Evolutionary conservation across 2,888 invertebrate genomes (phyloP).

Genomic region (Cryptosula pallasiana): DNA sequence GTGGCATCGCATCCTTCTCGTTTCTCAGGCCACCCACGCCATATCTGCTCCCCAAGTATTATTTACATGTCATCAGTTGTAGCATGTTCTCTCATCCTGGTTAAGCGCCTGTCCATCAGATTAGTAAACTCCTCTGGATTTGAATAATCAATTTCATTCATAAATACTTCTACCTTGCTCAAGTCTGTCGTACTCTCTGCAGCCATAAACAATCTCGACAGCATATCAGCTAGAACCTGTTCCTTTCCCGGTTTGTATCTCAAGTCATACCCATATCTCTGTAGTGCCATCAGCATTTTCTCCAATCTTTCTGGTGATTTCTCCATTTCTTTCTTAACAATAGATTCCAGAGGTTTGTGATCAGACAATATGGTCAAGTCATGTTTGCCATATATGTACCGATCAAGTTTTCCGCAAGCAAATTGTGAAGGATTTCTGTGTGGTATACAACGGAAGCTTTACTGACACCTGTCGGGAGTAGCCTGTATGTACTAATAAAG

Average conservation of each 20-base stretch:
- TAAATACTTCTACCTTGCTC: neutral
- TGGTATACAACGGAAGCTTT: too few relatives aligned
- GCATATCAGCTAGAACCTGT: constrained; percentile 9
- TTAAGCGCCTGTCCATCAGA: neutral
- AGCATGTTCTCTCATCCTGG: constrained; percentile 1
- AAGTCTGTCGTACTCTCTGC: neutral
- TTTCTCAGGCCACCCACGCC: constrained; percentile 1
- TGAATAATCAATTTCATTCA: neutral
- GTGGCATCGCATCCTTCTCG: neutral
- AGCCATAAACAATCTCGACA: neutral
- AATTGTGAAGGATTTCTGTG: too few relatives aligned
- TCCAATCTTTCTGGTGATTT: neutral
- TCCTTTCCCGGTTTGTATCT: constrained; percentile 12
- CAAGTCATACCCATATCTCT: constrained; percentile 2
- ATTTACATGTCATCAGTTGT: neutral
- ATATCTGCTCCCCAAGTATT: neutral
- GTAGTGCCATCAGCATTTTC: constrained; percentile 1
- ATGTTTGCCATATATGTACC: constrained; percentile 30
- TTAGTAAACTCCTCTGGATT: constrained; percentile 6
- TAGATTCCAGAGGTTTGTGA: neutral
- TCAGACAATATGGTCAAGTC: constrained; percentile 1
- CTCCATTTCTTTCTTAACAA: neutral
- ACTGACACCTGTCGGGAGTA: too few relatives aligned
- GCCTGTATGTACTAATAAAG: too few relatives aligned
- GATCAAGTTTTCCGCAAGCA: constrained; percentile 30